Evolutionary conservation across 2,113 vertebrate genomes (phyloP).

Genomic region (Pedetes capensis): DNA sequence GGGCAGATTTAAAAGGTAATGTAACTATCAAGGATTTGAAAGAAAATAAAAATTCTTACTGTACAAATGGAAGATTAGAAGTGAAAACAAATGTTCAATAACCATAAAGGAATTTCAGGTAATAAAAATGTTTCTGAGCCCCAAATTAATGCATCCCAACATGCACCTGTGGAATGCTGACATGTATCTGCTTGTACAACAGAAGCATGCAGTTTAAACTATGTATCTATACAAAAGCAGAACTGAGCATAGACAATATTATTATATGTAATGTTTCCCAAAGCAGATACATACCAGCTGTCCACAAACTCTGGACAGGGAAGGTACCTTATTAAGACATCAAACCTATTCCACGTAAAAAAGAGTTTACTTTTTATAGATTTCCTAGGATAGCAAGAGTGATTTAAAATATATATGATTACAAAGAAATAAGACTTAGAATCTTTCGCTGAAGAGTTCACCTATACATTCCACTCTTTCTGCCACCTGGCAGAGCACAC

Average conservation of each 20-base stretch:
- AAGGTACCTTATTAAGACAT: not conserved
- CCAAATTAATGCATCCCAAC: not conserved
- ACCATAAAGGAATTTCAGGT: conserved; percentile 39
- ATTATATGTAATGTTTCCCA: not conserved
- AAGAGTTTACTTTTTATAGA: not conserved
- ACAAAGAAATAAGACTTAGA: conserved; percentile 3
- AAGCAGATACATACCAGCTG: not conserved
- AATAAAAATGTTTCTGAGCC: not conserved
- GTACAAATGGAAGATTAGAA: conserved; percentile 29
- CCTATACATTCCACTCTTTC: not conserved
- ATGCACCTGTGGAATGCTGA: not conserved
- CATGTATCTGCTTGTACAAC: not conserved
- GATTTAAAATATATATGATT: not conserved
- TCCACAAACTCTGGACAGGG: not conserved
- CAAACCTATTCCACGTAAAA: conserved; percentile 10
- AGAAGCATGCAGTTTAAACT: not conserved
- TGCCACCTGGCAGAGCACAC: not conserved
- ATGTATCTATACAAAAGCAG: not conserved
- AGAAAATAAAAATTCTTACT: not conserved
- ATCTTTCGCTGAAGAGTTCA: not conserved
- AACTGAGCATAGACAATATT: not conserved
- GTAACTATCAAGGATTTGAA: not conserved
- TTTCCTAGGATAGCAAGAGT: not conserved
- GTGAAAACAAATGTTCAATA: conserved; percentile 32
- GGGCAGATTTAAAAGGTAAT: not conserved